Base-by-base conservation (phyloP, 1,140 invertebrate species). In the Drosophila jambulina region DNA sequence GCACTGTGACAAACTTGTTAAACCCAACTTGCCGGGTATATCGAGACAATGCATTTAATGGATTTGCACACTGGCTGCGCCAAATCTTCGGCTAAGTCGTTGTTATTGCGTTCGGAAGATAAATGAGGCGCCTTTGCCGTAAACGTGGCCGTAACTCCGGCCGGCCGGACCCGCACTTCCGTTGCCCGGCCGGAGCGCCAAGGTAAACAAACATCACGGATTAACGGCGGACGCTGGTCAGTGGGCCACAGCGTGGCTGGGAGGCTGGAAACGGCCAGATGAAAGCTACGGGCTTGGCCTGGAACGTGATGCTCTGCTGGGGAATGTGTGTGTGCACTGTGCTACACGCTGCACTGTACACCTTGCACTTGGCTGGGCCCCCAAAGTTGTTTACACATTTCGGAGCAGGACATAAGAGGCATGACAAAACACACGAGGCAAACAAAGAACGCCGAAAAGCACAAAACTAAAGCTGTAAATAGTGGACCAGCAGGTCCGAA, bases 121-220 rank as follows among this genome's bases (percentile, higher is more conserved):
- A 87, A 91, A 91, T 91, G 83, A 79, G 72, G 51, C 61, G 70
- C 84, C 63, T 59, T 63, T 53, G 40, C 57, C 60, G 32, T 59
- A 29, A 29, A 62, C 49, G 54, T 42, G 23, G 34, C 63, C 61
- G 48, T 46, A 19, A 17, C 53, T 48, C 34, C 17, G 25, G 29
- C 45, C 25, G 59, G 13, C 32, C 29, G 40, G 48, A 59, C 42
- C 48, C 32, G 43, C 21, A 60, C 53, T 25, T 38, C 53, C 53
- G 42, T 45, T 38, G 10, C 65, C 80, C 63, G 58, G 46, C 58
- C 64, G 62, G 63, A 75, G 77, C 71, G 76, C 69, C 75, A 87
- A 87, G 83, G 87, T 88, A 91, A 83, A 91, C 87, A 91, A 91
- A 91, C 87, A 91, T 91, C 87, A 87, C 87, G 87, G 87, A 91